Evolutionary conservation across 2,888 invertebrate species (phyloP), one percentile per base, ranked within the genome.

Genomic region (Drosophila dives): DNA sequence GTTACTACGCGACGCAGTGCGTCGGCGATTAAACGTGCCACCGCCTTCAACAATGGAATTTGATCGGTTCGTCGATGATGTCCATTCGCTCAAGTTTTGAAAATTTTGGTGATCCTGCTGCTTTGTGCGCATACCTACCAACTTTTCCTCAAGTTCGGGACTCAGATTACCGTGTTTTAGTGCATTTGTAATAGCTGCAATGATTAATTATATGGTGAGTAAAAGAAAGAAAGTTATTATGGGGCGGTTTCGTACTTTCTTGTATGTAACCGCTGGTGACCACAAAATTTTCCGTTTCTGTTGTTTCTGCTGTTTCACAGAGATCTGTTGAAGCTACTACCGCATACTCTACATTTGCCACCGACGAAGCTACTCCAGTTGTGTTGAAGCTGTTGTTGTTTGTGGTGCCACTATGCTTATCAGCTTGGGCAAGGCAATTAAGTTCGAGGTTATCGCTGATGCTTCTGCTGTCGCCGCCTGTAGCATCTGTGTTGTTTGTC

Each of bases 221-320:
- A 45, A n/a, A n/a, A n/a, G n/a, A n/a, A n/a, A 20, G 11, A 17
- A 42, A 8, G 20, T 7, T 26, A 54, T 61, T 40, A 23, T 5
- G 8, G 1, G 2, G 23, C 4, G 15, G 26, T 36, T 32, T 64
- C 96, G 95, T 94, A 97, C 98, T 98, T 95, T 98, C 98, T 92
- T 98, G 98, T 84, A 98, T 97, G 91, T 98, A 98, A 93, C 98
- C 97, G 63, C 97, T 97, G 17, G 98, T 98, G 73, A 98, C 95
- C 82, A 97, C 96, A 93, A 98, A 98, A 93, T 97, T 84, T 62
- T 85, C 83, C 12, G 23, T 23, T 23, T 23, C 23, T 2, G 23
- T 23, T 23, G 23, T 23, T 23, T 23, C 23, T 23, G 60, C 11
- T 26, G 72, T 15, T 45, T 50, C 48, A 29, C 48, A 26, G 17